These are phyloP conservation scores for Ambastaia sidthimunki DNA, from an alignment of 2,797 vertebrate species.

Conservation along the genomic window DNA sequence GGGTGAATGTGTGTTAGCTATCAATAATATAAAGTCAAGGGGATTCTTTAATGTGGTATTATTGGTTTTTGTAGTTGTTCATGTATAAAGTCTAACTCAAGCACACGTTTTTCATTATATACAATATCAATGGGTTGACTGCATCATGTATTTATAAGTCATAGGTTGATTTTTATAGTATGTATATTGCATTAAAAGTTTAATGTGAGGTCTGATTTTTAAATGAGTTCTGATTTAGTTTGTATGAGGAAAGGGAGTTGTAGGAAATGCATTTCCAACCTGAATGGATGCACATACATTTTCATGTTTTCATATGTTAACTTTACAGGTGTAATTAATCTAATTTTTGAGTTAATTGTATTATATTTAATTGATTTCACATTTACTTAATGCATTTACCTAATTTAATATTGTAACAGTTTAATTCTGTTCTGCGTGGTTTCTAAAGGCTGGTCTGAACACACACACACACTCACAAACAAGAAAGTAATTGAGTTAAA, in stretches of 20 bases:
- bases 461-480: not conserved
- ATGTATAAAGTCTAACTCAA: not conserved
- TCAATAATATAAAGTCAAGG: not conserved
- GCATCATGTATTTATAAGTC: no score
- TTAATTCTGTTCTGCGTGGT: not conserved
- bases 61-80: not conserved
- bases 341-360: not conserved
- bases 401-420: not conserved
- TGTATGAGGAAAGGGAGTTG: no score
- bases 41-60: constrained; percentile 12
- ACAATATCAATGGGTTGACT: not conserved
- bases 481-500: not conserved
- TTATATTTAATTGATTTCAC: not conserved
- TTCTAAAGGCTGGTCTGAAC: not conserved
- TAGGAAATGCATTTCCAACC: no score
- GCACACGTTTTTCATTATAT: not conserved
- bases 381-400: not conserved
- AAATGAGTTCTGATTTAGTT: no score
- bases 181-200: no score
- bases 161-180: no score
- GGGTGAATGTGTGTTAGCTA: not conserved
- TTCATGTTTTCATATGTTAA: not conserved
- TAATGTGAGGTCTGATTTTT: no score
- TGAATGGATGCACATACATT: no score
- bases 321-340: not conserved